phyloP scores from a whole-genome alignment of 2,797 vertebrate genomes.

The Caiman crocodilus region DNA sequence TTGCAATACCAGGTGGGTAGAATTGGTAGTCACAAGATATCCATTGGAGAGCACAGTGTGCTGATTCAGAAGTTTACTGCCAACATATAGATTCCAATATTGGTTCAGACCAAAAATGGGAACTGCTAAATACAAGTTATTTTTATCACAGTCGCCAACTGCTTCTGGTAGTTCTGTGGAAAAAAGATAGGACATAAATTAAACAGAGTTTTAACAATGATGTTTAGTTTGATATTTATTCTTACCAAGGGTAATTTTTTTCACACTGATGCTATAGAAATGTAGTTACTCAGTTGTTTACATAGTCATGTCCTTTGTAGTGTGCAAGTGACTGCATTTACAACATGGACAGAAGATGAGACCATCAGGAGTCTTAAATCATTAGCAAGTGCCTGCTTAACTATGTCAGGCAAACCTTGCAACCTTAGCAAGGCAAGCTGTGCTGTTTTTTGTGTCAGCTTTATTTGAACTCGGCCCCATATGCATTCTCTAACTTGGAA shows the following conservation, averaged over 20 bases:
- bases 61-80: constrained; percentile 70
- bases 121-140: constrained; percentile 57
- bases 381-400: not conserved
- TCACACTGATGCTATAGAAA: not conserved
- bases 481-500: constrained; percentile 1
- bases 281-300: rapidly evolving
- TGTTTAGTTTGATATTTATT: not conserved
- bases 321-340: not conserved
- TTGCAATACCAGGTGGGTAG: constrained; percentile 77
- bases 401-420: not conserved
- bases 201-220: not conserved
- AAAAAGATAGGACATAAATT: not conserved
- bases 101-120: constrained; percentile 59
- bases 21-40: constrained; percentile 79
- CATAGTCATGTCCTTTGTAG: not conserved
- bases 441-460: not conserved
- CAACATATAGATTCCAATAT: constrained; percentile 80
- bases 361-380: not conserved
- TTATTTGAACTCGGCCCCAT: not conserved
- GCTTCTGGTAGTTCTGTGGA: constrained; percentile 62
- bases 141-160: constrained; percentile 61
- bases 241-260: not conserved
- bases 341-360: not conserved
- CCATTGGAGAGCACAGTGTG: constrained; percentile 69
- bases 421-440: not conserved